phyloP scores from a whole-genome alignment of 2,797 vertebrate species.

The Lacerta bilineata region DNA sequence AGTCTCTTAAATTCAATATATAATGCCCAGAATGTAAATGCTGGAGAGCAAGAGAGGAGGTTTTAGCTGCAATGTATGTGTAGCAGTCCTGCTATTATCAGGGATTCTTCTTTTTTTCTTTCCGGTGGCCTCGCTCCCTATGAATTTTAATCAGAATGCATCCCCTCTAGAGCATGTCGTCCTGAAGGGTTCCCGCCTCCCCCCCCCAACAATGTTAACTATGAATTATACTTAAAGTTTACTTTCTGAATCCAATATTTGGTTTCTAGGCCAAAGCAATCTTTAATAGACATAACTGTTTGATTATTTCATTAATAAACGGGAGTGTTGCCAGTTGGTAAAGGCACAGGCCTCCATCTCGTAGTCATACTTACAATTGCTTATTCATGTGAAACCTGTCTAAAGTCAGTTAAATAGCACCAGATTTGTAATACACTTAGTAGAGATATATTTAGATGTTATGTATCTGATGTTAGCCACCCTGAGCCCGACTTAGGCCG shows the following conservation, averaged over 20 bases:
- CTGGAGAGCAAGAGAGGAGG: too few relatives aligned
- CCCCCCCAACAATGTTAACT: constrained; percentile 1
- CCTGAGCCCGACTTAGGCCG: too few relatives aligned
- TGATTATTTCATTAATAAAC: constrained; percentile 45
- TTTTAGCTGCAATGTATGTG: not conserved
- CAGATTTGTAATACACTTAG: not conserved
- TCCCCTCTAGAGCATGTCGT: not conserved
- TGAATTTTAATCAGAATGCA: constrained; percentile 28
- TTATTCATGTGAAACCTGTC: constrained; percentile 3
- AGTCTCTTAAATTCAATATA: not conserved
- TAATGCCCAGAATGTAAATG: not conserved
- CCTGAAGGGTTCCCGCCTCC: not conserved
- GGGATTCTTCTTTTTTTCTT: not conserved
- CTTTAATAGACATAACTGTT: constrained; percentile 42
- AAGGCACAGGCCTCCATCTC: constrained; percentile 11
- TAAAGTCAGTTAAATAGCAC: constrained; percentile 27
- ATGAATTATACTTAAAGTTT: constrained; percentile 33
- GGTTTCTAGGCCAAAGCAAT: constrained; percentile 36
- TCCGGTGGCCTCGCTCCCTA: not conserved
- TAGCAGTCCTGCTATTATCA: not conserved
- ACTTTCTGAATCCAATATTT: constrained; percentile 34
- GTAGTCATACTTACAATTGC: constrained; percentile 21
- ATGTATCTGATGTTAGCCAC: too few relatives aligned
- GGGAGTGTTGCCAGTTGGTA: constrained; percentile 39
- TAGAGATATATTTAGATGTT: not conserved